Base-by-base conservation (phyloP, 2,113 vertebrate genomes). In the Dipodomys stephensi region DNA sequence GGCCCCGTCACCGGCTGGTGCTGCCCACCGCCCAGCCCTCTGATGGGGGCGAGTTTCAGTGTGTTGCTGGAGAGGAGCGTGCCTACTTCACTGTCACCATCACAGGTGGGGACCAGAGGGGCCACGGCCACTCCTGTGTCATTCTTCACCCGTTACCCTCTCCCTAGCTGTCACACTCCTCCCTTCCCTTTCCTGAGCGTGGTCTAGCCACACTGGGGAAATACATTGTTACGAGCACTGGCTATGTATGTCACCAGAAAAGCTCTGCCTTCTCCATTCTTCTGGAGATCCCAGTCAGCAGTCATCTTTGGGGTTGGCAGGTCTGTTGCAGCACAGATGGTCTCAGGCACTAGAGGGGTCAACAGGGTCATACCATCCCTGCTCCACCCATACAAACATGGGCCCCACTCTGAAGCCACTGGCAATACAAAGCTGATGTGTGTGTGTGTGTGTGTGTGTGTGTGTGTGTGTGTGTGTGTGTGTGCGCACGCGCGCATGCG, bases 31-130 rank as follows among this genome's bases (percentile, higher is more conserved):
- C 99, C 12, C 98, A 91, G 20, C 97, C 98, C 7, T 97, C 97
- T n/a, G 98, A 99, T 0, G 98, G 99, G 0, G 99, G 99, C 15
- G 99, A 99, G 96, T 99, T 99, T 0, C 99, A 99, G 20, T 99
- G 99, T 0, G 98, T 99, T 0, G 99, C 98, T 0, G 98, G 98
- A 0, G 98, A 99, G 0, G 99, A 99, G 93, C 99, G 99, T 0
- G 97, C 99, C 96, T 99, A 98, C 65, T 99, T 99, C 97, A 99
- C 98, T 4, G 97, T 99, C 78, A 99, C 98, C 7, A 99, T 99
- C 97, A 98, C 98, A 99, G 99, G 99, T 99, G 74, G 22, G 98
- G 69, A 30, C 10, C 74, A 16, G 19, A 0, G 1, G 3, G 39
- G 69, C 13, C 62, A 27, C 11, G 2, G 11, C 23, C 2, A 16